Conservation (phyloP, 2,888 invertebrate species). For the Pyralis farinalis region DNA sequence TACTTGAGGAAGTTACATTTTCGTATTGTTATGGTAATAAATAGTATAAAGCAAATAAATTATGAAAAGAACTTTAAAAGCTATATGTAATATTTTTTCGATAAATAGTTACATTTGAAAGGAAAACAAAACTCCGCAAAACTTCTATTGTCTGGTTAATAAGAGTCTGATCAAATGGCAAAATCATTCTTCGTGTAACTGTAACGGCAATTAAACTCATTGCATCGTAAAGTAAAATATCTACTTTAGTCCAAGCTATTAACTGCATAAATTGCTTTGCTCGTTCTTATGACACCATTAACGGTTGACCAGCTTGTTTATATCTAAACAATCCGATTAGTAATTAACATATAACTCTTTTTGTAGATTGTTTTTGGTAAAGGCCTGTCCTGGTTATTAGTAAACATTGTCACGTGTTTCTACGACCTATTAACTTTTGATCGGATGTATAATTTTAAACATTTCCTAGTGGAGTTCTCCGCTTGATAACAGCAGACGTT, state of each 20-base stretch:
- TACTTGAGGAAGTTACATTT: too few species aligned
- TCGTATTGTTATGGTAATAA: too few species aligned
- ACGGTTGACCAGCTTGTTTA: constrained; percentile 14
- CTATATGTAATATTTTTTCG: too few species aligned
- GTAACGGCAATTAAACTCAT: constrained; percentile 11
- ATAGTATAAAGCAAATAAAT: too few species aligned
- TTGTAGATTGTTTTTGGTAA: neutral
- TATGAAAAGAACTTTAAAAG: too few species aligned
- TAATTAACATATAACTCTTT: constrained; percentile 2
- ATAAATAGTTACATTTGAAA: too few species aligned
- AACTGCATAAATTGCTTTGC: constrained; percentile 17
- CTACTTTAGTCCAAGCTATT: constrained; percentile 16
- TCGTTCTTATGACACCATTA: constrained; percentile 24
- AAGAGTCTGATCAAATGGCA: neutral
- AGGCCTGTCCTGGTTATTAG: neutral
- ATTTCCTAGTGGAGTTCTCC: constrained; percentile 25
- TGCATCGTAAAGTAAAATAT: constrained; percentile 9
- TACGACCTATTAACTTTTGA: constrained; percentile 27
- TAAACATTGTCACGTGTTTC: constrained; percentile 11
- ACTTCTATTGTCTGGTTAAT: too few species aligned
- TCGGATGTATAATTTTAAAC: constrained; percentile 23
- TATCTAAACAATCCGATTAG: constrained; percentile 15
- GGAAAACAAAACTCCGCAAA: too few species aligned
- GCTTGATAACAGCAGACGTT: constrained; percentile 22
- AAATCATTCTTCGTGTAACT: constrained; percentile 6